Evolutionary conservation across 2,113 vertebrate species (phyloP), one percentile per base, ranked within the genome.

Genomic region (Nycticryphes semicollaris): DNA sequence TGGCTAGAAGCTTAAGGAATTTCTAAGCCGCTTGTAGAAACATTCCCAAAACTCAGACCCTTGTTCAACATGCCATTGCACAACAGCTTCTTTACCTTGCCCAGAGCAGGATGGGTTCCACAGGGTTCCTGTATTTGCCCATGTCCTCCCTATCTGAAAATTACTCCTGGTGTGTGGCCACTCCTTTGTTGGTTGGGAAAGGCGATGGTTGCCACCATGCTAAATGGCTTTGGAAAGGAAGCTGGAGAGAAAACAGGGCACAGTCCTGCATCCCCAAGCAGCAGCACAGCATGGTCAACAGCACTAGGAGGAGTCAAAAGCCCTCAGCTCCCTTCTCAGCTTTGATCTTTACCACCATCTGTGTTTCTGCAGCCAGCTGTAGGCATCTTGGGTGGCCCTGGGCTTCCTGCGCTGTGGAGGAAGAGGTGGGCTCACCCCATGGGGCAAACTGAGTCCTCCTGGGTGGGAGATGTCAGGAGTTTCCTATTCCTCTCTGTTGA

Each of bases 321-420:
- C 21, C 31, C 51, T 66, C 45, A 47, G 23, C 7, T 91, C n/a
- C 53, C 48, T 68, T 60, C 74, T 39, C 67, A 80, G 75, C 84
- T 96, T 89, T 94, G 81, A 60, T 89, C 81, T 56, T 64, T 57
- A 10, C 31, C 84, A 84, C 23, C 2, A 1, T 24, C 72, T 82
- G 60, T 68, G 76, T 17, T 63, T 57, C 66, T 91, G 92, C 60
- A 47, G 43, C 16, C 75, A 68, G 60, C 74, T 94, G 92, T 33
- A 56, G 33, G 76, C 84, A 68, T 60, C 87, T 21, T 94, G 96
- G 82, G 95, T 93, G 95, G 94, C 74, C 95, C 64, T 50, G 64
- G 64, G 25, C 72, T 82, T 79, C 19, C 68, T 28, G 51, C 0
- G 0, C 43, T 81, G 45, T 18, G 77, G 5, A 53, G 41, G 54